Percentiles rank a stretch among this genome's conserved stretches.
These are phyloP conservation scores for Lycaena phlaeas DNA, from an alignment of 2,888 invertebrate species.

Conservation along the genomic window DNA sequence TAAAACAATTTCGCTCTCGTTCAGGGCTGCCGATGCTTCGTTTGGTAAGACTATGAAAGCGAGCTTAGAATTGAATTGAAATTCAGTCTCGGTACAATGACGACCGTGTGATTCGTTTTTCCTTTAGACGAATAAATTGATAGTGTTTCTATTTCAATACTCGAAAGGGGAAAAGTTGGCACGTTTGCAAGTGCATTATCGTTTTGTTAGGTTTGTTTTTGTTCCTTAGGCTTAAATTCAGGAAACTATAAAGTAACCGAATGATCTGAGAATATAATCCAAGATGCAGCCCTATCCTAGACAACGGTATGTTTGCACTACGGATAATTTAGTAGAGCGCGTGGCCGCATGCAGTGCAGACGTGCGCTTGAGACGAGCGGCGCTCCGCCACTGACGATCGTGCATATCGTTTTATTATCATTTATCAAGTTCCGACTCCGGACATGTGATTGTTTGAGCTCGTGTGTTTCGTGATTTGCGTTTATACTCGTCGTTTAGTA, in stretches of 20 bases:
- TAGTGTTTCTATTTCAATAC: too few relatives aligned
- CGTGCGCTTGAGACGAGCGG: constrained; percentile 22
- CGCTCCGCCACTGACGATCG: neutral
- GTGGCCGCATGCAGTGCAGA: constrained; percentile 43
- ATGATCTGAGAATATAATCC: too few relatives aligned
- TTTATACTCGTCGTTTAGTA: neutral
- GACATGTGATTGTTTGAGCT: neutral
- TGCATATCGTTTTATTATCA: constrained; percentile 6
- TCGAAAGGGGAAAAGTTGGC: too few relatives aligned
- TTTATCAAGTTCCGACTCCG: too few relatives aligned
- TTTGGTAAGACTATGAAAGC: neutral
- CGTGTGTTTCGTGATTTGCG: constrained; percentile 5
- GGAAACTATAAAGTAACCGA: too few relatives aligned
- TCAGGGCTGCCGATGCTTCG: constrained; percentile 12
- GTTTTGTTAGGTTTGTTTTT: neutral
- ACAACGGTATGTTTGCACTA: constrained; percentile 35
- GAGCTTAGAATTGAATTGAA: neutral
- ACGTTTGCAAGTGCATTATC: neutral
- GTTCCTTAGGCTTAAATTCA: too few relatives aligned
- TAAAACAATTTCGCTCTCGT: constrained; percentile 64
- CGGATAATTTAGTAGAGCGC: constrained; percentile 62
- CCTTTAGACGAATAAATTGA: too few relatives aligned
- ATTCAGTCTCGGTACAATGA: too few relatives aligned
- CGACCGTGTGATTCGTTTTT: too few relatives aligned
- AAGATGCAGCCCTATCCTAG: constrained; percentile 4